A percentile compares a stretch with the other conserved stretches of the same genome.
Conservation (phyloP, 1,140 invertebrate genomes). For the Lepidostoma basale region DNA sequence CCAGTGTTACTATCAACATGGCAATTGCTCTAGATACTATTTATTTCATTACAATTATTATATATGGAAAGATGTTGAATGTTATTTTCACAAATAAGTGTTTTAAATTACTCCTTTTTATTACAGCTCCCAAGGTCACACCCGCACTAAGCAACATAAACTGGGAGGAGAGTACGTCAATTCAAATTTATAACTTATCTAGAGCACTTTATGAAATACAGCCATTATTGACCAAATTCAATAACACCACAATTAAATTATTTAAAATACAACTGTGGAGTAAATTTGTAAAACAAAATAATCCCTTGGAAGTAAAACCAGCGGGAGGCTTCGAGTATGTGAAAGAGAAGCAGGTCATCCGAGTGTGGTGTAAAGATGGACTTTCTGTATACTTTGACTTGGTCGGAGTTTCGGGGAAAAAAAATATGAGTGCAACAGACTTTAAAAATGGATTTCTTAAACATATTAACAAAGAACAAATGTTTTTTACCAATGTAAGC, state of each 20-base stretch:
- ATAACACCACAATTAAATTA: conserved; percentile 51
- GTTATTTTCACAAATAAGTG: background rate
- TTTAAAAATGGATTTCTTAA: conserved; percentile 74
- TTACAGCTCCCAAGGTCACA: conserved; percentile 75
- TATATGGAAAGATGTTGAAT: too few species aligned
- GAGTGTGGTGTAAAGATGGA: conserved; percentile 64
- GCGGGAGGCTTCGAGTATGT: conserved; percentile 62
- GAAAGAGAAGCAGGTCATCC: conserved; percentile 58
- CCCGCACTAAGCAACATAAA: conserved; percentile 64
- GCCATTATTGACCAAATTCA: conserved; percentile 66
- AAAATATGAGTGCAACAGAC: conserved; percentile 66
- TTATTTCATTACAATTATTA: too few species aligned
- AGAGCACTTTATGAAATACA: conserved; percentile 70
- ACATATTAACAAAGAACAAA: conserved; percentile 50
- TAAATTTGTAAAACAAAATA: conserved; percentile 24
- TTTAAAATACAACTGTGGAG: conserved; percentile 49
- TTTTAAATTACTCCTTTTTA: conserved; percentile 38
- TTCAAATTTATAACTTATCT: conserved; percentile 68
- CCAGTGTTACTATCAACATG: too few species aligned
- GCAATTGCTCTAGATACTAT: too few species aligned
- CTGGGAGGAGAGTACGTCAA: conserved; percentile 68
- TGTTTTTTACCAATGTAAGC: conserved; percentile 26
- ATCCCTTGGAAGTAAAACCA: conserved; percentile 9
- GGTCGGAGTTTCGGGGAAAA: conserved; percentile 64
- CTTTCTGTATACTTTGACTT: conserved; percentile 65